These are phyloP conservation scores for Octomys mimax DNA, from an alignment of 2,797 vertebrate species.

Conservation along the genomic window DNA sequence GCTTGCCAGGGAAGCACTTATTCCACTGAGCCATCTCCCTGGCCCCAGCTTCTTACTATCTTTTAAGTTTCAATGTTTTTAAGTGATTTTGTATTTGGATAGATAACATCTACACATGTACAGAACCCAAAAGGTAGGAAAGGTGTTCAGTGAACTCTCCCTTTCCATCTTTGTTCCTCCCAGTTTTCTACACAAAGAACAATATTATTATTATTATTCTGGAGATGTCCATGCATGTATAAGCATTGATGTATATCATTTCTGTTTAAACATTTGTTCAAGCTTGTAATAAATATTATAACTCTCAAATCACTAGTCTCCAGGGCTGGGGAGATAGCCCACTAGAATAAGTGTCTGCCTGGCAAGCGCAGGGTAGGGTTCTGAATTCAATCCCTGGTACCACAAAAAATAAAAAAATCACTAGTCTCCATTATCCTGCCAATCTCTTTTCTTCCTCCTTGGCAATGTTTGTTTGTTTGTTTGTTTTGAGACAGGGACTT, in stretches of 20 bases:
- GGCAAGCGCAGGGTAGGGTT: too few relatives aligned
- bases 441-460: neutral
- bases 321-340: too few relatives aligned
- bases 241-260: neutral
- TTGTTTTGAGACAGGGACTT: neutral
- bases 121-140: slow-evolving; percentile 35
- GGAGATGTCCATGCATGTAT: neutral
- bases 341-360: too few relatives aligned
- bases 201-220: neutral
- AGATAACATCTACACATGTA: neutral
- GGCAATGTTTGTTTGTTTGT: neutral
- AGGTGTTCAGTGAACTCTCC: neutral
- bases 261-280: neutral
- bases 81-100: neutral
- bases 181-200: neutral
- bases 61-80: neutral
- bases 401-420: neutral
- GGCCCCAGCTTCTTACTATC: neutral
- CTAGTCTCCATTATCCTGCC: neutral
- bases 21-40: too few relatives aligned
- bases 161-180: neutral
- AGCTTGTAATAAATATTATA: neutral
- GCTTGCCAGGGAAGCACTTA: too few relatives aligned
- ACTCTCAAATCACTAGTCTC: slow-evolving; percentile 24
- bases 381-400: too few relatives aligned